A percentile compares a stretch with the other conserved stretches of the same genome.
These are phyloP conservation scores for Doryteuthis pealeii DNA, from an alignment of 1,140 invertebrate genomes.

Conservation along the genomic window DNA sequence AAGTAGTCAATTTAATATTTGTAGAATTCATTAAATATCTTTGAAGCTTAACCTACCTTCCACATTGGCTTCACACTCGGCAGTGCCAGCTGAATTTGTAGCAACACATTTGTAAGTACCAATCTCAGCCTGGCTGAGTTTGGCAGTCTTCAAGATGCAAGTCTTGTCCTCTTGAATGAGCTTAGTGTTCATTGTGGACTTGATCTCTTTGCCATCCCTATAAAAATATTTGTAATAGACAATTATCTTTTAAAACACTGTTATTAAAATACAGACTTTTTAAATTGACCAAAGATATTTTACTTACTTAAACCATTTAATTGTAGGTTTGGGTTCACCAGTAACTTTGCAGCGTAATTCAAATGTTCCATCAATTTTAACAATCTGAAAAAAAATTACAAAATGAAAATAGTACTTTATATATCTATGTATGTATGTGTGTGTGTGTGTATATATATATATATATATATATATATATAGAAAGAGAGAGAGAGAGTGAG, in stretches of 20 bases:
- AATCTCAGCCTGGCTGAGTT: conserved; percentile 44
- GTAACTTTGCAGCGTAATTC: conserved; percentile 31
- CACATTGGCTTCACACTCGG: conserved; percentile 42
- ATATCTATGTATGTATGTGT: too few species aligned
- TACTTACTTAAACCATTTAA: conserved; percentile 52
- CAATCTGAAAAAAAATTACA: too few species aligned
- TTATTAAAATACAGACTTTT: too few species aligned
- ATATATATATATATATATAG: too few species aligned
- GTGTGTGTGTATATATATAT: too few species aligned
- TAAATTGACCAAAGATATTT: neutral
- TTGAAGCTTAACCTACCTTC: too few species aligned
- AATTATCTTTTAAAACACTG: too few species aligned
- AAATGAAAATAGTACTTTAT: too few species aligned
- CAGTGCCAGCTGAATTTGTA: conserved; percentile 49
- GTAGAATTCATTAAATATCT: too few species aligned
- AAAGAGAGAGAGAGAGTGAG: too few species aligned
- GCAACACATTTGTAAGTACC: conserved; percentile 55
- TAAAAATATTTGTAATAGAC: neutral
- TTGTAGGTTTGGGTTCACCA: conserved; percentile 53
- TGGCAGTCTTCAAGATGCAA: conserved; percentile 61
- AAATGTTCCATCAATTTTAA: neutral
- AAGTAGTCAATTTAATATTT: too few species aligned
- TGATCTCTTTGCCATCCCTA: conserved; percentile 78
- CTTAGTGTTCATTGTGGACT: conserved; percentile 72
- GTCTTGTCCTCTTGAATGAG: conserved; percentile 82